A percentile compares a stretch with the other conserved stretches of the same genome.
Evolutionary conservation across 2,113 vertebrate species (phyloP).

Genomic region (Oncorhynchus masou): DNA sequence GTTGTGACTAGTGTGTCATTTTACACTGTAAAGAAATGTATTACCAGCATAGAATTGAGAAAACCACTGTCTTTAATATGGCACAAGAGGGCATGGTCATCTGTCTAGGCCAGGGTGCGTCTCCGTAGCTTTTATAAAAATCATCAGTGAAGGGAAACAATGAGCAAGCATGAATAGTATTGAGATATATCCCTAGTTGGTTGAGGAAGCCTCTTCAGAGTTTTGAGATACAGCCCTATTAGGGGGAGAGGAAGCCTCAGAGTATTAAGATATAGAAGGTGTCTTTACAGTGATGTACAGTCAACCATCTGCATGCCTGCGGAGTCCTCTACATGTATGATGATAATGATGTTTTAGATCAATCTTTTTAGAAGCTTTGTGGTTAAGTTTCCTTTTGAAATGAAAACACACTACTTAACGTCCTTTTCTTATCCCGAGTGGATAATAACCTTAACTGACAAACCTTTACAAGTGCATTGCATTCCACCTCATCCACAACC

Average conservation of each 20-base stretch:
- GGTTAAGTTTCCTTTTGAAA: neutral
- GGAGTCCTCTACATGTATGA: neutral
- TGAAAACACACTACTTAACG: neutral
- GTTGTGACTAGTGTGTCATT: no score
- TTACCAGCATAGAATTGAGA: no score
- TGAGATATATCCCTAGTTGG: no score
- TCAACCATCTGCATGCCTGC: neutral
- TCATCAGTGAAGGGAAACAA: no score
- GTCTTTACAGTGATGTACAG: neutral
- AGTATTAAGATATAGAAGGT: neutral
- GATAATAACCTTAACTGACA: neutral
- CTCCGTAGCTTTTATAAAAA: fast-evolving
- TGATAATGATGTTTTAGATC: neutral
- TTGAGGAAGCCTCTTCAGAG: no score
- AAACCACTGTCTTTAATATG: no score
- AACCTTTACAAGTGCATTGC: conserved; percentile 3
- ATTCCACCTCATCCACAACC: neutral
- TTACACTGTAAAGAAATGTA: no score
- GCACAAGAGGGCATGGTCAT: no score
- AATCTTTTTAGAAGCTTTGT: neutral
- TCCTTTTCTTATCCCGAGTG: neutral
- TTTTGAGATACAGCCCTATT: no score
- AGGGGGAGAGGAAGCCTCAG: neutral
- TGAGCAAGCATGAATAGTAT: no score
- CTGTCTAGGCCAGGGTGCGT: no score